phyloP scores from a whole-genome alignment of 2,797 vertebrate genomes.

The Poecilia picta region DNA sequence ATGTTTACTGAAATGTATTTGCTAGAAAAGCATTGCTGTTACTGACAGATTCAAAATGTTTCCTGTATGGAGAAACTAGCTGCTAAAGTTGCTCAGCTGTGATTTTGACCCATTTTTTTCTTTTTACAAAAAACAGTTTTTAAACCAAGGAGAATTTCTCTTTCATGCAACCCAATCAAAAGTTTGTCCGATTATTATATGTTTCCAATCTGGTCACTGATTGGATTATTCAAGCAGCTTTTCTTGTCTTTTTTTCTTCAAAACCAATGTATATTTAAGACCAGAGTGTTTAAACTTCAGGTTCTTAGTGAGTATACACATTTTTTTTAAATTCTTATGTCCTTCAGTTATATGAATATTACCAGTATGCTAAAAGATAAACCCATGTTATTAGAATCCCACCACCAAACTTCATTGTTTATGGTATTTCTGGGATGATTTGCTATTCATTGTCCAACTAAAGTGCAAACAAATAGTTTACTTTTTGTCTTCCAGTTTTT shows the following conservation, averaged over 20 bases:
- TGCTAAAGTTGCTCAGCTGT: background rate
- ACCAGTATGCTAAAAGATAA: background rate
- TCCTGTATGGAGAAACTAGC: background rate
- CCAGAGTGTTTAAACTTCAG: background rate
- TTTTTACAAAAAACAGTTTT: background rate
- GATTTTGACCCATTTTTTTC: background rate
- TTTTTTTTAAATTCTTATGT: background rate
- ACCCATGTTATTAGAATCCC: background rate
- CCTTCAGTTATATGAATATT: background rate
- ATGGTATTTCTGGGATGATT: background rate
- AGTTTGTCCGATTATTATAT: background rate
- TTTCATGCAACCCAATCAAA: background rate
- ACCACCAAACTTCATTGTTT: background rate
- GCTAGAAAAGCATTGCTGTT: background rate
- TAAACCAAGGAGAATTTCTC: background rate
- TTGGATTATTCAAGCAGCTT: background rate
- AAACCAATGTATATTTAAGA: background rate
- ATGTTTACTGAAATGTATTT: background rate
- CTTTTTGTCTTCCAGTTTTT: background rate
- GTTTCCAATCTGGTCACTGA: background rate
- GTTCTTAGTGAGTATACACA: background rate
- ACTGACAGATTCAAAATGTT: background rate
- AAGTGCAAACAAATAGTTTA: background rate
- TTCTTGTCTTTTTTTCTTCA: background rate
- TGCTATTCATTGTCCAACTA: background rate